Percentiles rank a stretch among this genome's conserved stretches.
Evolutionary conservation across 2,888 invertebrate genomes (phyloP).

Genomic region (Harpalus rufipes): DNA sequence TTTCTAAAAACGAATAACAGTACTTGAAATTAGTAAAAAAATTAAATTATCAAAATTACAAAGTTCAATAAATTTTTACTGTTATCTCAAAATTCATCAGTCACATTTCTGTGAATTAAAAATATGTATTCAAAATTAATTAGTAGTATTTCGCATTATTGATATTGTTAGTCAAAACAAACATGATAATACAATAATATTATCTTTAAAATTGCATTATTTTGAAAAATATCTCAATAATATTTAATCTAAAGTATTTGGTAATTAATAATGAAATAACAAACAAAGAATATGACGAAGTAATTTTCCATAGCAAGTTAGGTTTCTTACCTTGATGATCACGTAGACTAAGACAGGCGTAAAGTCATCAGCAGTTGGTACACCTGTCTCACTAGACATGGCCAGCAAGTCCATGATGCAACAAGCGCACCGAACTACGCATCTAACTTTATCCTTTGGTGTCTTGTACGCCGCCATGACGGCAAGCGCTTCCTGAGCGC

Average conservation of each 20-base stretch:
- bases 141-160: background rate
- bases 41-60: background rate
- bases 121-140: background rate
- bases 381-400: constrained; percentile 87
- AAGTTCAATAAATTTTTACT: background rate
- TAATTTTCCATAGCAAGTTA: background rate
- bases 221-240: background rate
- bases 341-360: constrained; percentile 98
- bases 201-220: background rate
- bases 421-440: constrained; percentile 92
- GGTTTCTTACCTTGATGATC: constrained; percentile 88
- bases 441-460: constrained; percentile 89
- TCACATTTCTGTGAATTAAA: background rate
- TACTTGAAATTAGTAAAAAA: constrained; percentile 3
- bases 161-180: background rate
- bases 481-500: constrained; percentile 93
- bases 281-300: no score
- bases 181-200: background rate
- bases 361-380: constrained; percentile 96
- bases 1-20: background rate
- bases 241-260: no score
- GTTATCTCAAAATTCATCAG: background rate
- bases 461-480: constrained; percentile 95
- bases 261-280: no score
- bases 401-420: constrained; percentile 96